Evolutionary conservation across 2,797 vertebrate species (phyloP), one percentile per base, ranked within the genome.

Genomic region (Amazona finschi): DNA sequence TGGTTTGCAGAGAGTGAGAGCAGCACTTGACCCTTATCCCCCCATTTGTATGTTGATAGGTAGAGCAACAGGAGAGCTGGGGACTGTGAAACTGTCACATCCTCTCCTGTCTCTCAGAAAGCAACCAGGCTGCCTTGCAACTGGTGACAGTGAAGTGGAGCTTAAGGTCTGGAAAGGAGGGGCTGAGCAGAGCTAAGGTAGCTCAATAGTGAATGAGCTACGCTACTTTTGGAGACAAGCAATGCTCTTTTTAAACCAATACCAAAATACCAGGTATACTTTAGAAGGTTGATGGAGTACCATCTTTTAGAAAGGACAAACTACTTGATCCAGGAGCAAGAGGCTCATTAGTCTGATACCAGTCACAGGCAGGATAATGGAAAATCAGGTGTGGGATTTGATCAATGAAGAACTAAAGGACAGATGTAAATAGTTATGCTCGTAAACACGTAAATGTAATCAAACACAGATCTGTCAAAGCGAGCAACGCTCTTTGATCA

Each of bases 11-110:
- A 52, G n/a, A 57, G 24, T 0, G 9, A 39, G 47, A 69, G 67
- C 60, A 71, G 44, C 7, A 5, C 4, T 38, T 64, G 25, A 11
- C 38, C n/a, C 12, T 25, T 46, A 4, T 47, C 3, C 25, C 36
- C 7, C 0, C 2, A 36, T 55, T 77, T 4, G 0, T 36, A 28
- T 49, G 66, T 50, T 55, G 33, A 6, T 46, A 53, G 21, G 39
- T 41, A 33, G 18, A 6, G 31, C 0, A 5, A 15, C 72, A 46
- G 49, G 15, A 57, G 49, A 39, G n/a, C 33, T 72, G 67, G 20
- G 33, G 39, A 24, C 66, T 55, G 8, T 25, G 38, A 50, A 50
- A 28, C 43, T 76, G 24, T 66, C 55, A 15, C 21, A 12, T 39
- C 15, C 3, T 46, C 46, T 92, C 38, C 27, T 46, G 30, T 70